Evolutionary conservation across 1,140 invertebrate species (phyloP).

Genomic region (Globodera ellingtonae): DNA sequence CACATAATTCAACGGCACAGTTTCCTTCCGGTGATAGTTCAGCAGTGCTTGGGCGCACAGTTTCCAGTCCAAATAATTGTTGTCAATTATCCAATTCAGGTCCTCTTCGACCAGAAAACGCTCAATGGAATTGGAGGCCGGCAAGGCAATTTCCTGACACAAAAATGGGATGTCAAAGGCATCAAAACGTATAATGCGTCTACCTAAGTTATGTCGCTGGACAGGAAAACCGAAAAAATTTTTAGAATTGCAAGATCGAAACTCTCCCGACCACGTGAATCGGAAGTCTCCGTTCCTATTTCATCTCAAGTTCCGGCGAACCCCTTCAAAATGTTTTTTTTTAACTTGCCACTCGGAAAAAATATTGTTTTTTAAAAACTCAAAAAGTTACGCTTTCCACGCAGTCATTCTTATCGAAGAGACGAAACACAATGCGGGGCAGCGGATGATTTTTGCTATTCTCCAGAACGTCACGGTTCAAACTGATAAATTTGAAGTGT

Average conservation of each 20-base stretch:
- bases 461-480: conserved; percentile 69
- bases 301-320: too few species aligned
- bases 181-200: too few species aligned
- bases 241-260: not conserved
- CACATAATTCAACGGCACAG: conserved; percentile 95
- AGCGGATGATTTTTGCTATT: conserved; percentile 77
- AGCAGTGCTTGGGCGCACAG: conserved; percentile 82
- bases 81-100: conserved; percentile 86
- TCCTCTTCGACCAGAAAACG: conserved; percentile 97
- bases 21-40: conserved; percentile 86
- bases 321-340: too few species aligned
- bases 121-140: conserved; percentile 94
- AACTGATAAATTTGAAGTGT: conserved; percentile 84
- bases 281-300: too few species aligned
- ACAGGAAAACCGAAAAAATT: too few species aligned
- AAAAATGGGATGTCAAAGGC: not conserved
- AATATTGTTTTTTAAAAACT: too few species aligned
- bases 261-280: too few species aligned
- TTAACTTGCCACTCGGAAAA: too few species aligned
- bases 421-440: conserved; percentile 70
- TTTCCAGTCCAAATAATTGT: conserved; percentile 77
- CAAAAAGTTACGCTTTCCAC: conserved; percentile 74
- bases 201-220: too few species aligned
- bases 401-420: conserved; percentile 99
- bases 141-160: conserved; percentile 72